Conservation (phyloP, 2,888 invertebrate species). For the Autographa pulchrina region DNA sequence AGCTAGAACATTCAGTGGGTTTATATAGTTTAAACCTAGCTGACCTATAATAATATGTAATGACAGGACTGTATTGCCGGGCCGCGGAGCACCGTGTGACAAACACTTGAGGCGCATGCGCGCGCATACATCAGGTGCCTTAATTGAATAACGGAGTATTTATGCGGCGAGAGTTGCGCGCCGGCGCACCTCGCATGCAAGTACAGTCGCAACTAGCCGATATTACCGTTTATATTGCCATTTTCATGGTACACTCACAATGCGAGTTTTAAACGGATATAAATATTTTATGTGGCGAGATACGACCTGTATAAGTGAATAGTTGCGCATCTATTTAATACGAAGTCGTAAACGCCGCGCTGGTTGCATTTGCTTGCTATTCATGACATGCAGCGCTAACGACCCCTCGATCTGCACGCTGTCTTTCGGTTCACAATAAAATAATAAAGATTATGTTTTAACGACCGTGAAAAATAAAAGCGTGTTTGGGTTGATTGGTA, state of each 20-base stretch:
- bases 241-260: slow-evolving; percentile 47
- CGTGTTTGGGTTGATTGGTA: no score
- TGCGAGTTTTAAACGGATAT: slow-evolving; percentile 48
- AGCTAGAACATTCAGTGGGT: not conserved
- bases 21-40: not conserved
- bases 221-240: slow-evolving; percentile 53
- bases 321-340: slow-evolving; percentile 50
- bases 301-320: slow-evolving; percentile 58
- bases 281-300: slow-evolving; percentile 55
- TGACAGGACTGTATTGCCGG: not conserved
- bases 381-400: slow-evolving; percentile 58
- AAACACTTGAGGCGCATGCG: slow-evolving; percentile 43
- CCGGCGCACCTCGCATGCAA: slow-evolving; percentile 6
- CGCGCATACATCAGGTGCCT: slow-evolving; percentile 57
- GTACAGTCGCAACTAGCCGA: slow-evolving; percentile 12
- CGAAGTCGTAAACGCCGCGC: slow-evolving; percentile 50
- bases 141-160: slow-evolving; percentile 69
- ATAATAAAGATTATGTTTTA: no score
- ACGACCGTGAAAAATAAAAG: no score
- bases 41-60: not conserved
- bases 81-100: slow-evolving; percentile 27
- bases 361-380: slow-evolving; percentile 50
- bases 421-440: no score
- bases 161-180: slow-evolving; percentile 16
- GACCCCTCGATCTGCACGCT: slow-evolving; percentile 19